phyloP scores from a whole-genome alignment of 1,140 invertebrate species.

The Brachionus angularis region DNA sequence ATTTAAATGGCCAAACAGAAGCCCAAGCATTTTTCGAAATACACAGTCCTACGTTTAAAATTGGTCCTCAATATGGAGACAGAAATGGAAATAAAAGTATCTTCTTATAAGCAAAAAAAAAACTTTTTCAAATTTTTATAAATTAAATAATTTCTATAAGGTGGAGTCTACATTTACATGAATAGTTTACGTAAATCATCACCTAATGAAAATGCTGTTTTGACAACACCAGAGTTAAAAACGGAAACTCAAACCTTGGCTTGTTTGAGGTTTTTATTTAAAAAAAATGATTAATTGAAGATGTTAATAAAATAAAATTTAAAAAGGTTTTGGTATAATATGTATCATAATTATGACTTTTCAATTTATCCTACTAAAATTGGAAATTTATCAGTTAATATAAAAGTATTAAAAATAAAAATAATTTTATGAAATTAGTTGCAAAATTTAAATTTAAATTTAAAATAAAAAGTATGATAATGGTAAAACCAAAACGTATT shows the following conservation, averaged over 20 bases:
- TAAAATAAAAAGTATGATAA: not conserved
- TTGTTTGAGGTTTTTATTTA: not conserved
- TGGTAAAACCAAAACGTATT: not conserved
- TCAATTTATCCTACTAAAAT: slow-evolving; percentile 3
- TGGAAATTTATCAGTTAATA: not conserved
- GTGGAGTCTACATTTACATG: slow-evolving; percentile 1
- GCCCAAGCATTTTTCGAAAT: slow-evolving; percentile 20
- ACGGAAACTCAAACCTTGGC: not conserved
- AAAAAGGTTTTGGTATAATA: slow-evolving; percentile 26
- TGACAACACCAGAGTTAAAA: not conserved
- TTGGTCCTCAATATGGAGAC: slow-evolving; percentile 25
- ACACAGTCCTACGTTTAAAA: too few species aligned
- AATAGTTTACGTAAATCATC: slow-evolving; percentile 5
- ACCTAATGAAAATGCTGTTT: slow-evolving; percentile 1
- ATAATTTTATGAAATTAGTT: too few species aligned
- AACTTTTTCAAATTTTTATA: too few species aligned
- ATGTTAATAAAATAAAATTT: not conserved
- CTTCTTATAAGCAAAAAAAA: too few species aligned
- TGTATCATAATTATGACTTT: not conserved
- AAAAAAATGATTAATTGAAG: not conserved
- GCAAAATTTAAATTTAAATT: too few species aligned
- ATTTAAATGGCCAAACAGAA: not conserved
- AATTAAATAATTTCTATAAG: slow-evolving; percentile 1
- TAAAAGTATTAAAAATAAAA: too few species aligned
- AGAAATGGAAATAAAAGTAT: slow-evolving; percentile 7